Evolutionary conservation across 2,113 vertebrate genomes (phyloP).

Genomic region (Struthio camelus): DNA sequence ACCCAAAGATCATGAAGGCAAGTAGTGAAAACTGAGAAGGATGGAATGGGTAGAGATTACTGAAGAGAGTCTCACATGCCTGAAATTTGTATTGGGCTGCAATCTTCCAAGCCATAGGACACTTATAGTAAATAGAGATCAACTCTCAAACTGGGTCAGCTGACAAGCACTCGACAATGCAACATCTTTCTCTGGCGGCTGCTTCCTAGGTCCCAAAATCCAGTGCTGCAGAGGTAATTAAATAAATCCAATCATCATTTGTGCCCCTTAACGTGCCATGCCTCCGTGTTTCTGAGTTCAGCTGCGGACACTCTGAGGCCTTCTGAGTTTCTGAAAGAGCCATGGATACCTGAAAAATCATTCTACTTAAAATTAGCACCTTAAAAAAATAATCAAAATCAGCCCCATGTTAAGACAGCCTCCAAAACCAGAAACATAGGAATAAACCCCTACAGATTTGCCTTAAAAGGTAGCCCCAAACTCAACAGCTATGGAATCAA

Average conservation of each 20-base stretch:
- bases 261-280: neutral
- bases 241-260: neutral
- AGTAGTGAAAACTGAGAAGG: neutral
- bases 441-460: slow-evolving; percentile 15
- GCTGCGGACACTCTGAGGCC: neutral
- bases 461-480: slow-evolving; percentile 19
- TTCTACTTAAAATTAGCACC: neutral
- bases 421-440: slow-evolving; percentile 36
- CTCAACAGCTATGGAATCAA: slow-evolving; percentile 13
- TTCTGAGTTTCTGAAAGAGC: neutral
- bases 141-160: neutral
- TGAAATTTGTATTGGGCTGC: neutral
- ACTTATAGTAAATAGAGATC: neutral
- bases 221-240: neutral
- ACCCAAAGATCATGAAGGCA: neutral
- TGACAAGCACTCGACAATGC: neutral
- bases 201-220: neutral
- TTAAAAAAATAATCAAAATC: neutral
- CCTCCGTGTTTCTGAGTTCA: neutral
- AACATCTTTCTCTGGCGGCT: neutral
- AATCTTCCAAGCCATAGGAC: neutral
- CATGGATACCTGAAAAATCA: neutral
- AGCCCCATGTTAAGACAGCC: neutral
- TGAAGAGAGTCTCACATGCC: neutral
- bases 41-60: neutral